Base-by-base conservation (phyloP, 2,888 invertebrate genomes). In the Hipparchia semele region DNA sequence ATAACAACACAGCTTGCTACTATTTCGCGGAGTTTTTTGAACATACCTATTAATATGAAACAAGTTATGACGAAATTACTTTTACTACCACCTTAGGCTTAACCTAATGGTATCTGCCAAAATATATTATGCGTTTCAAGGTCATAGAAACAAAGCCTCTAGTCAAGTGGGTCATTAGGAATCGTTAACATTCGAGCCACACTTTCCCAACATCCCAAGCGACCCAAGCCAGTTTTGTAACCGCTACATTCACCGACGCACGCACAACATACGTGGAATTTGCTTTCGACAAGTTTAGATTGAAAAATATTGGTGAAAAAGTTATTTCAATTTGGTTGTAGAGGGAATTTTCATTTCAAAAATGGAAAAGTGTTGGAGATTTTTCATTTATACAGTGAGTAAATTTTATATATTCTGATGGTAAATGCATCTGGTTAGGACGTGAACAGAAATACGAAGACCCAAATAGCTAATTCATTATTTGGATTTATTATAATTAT, bases 121-220 rank as follows among this genome's bases (percentile, higher is more conserved):
- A 61, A 60, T 49, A 49, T 23, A 23, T 23, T 68, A 73, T 51
- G 70, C 62, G 49, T 66, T 72, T 71, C 75, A 76, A 77, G 77
- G 76, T 70, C 74, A 73, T 71, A 61, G 66, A 64, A 74, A 75
- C 71, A 72, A 65, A 68, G 72, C 56, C 69, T 62, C 67, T 74
- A 68, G 59, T 39, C 56, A 82, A 82, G 80, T 81, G 79, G 80
- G 81, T 80, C 80, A 81, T 81, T 72, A 75, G 76, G 71, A 80
- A 77, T 83, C 85, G 85, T 88, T 87, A 89, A 82, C 79, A 89
- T 88, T 86, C 88, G 79, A 77, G 78, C 77, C 79, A 73, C 78
- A 74, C 80, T 80, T 76, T 77, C 76, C 77, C 76, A 65, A 70
- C 65, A 13, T 53, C 65, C 51, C 65, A 65, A 39, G 2, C 5